Base-by-base conservation (phyloP, 2,113 vertebrate genomes). In the Bambusicola thoracicus region DNA sequence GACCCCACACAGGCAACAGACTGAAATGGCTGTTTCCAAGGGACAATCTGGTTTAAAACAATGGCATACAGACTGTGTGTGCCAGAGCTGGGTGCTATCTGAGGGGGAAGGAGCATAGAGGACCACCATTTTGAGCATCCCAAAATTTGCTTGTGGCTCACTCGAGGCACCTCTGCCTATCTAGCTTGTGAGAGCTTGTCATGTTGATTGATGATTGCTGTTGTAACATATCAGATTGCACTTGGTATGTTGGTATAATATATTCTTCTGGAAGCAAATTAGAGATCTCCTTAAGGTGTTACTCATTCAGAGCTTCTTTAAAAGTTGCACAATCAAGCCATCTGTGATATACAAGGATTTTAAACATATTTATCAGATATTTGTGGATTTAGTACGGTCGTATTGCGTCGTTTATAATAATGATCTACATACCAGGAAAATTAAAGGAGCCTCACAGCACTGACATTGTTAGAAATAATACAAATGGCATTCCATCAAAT, bases 191-290 rank as follows among this genome's bases (percentile, higher is more conserved):
- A 74, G 93, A 93, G 41, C 80, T 81, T 95, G 94, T 93, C 96
- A 88, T 11, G 76, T 89, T 96, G 96, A 95, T 93, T 91, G 96
- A 95, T 95, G 95, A 49, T 48, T 88, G 92, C 88, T 90, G 65
- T 44, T 89, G 85, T 44, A 81, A 70, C 85, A 90, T 62, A 70
- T 85, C 79, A 63, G 85, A 73, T 30, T 67, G 65, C n/a, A 7
- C 41, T 9, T 88, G 75, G 8, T 13, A 22, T 44, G 41, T 34
- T 79, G 76, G 67, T 75, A 56, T 8, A 34, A 81, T 83, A 92
- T 75, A 86, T 72, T 85, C 65, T 83, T 67, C 76, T 90, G 68
- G 80, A 93, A 94, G 46, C 51, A 90, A 74, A 91, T 67, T 29
- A 78, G 29, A 10, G 40, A 4, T 63, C 15, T 82, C 75, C 67